Percentiles rank a stretch among this genome's conserved stretches.
phyloP scores from a whole-genome alignment of 2,797 vertebrate species.

The Cichlasoma orientale region DNA sequence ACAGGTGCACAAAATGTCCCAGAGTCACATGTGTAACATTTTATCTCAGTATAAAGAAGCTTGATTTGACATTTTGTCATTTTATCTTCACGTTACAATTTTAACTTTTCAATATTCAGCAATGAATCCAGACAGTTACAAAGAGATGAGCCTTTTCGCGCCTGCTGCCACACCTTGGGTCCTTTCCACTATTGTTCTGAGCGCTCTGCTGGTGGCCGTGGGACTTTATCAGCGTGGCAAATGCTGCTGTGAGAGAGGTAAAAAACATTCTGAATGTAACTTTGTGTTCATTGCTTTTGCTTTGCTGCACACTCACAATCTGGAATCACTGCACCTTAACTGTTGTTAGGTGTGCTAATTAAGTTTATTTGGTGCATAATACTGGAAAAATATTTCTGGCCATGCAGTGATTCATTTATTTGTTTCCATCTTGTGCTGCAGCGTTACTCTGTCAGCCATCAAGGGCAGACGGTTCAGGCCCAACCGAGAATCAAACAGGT shows the following conservation, averaged over 20 bases:
- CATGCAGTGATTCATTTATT: accelerated
- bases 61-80: neutral
- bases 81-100: neutral
- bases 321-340: accelerated
- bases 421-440: neutral
- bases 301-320: accelerated
- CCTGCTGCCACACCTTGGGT: neutral
- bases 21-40: neutral
- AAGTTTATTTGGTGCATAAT: neutral
- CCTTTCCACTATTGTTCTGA: neutral
- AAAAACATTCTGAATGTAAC: neutral
- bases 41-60: neutral
- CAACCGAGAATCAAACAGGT: neutral
- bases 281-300: accelerated
- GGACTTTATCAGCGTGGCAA: neutral
- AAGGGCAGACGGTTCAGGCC: accelerated
- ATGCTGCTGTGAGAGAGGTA: accelerated
- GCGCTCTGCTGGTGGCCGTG: neutral
- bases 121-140: neutral
- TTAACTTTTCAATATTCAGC: neutral
- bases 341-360: neutral
- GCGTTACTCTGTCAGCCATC: neutral
- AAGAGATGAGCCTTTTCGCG: accelerated
- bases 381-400: neutral
- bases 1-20: too few species aligned